Percentiles rank a stretch among this genome's conserved stretches.
Evolutionary conservation across 2,797 vertebrate species (phyloP).

Genomic region (Neopelma chrysocephalum): DNA sequence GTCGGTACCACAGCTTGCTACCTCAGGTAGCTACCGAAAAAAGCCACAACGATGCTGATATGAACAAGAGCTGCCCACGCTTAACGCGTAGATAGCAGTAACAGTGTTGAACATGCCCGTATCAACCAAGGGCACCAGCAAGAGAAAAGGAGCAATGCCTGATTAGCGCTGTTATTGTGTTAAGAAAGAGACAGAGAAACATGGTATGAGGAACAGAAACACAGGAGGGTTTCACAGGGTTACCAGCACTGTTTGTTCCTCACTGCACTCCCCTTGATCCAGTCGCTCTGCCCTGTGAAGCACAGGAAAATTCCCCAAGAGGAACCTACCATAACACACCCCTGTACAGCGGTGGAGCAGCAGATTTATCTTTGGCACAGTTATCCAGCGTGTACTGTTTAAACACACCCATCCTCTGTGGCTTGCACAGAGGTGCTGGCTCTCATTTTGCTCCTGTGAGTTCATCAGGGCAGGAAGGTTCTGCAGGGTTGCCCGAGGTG

Average conservation of each 20-base stretch:
- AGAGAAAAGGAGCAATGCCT: background rate
- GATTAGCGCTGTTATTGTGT: background rate
- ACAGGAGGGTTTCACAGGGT: background rate
- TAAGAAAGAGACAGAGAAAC: background rate
- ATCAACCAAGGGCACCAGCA: background rate
- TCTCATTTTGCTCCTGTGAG: background rate
- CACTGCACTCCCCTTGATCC: background rate
- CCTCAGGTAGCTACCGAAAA: background rate
- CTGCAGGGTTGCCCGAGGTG: rapidly evolving
- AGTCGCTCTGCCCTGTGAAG: background rate
- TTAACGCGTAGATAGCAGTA: background rate
- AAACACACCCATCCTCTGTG: background rate
- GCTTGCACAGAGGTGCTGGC: background rate
- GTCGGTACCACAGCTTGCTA: background rate
- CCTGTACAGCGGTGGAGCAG: background rate
- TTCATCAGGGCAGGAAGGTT: background rate
- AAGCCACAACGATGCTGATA: background rate
- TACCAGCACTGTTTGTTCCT: background rate
- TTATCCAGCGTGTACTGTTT: background rate
- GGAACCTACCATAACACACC: rapidly evolving
- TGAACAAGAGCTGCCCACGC: background rate
- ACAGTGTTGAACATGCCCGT: background rate
- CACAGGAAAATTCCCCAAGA: background rate
- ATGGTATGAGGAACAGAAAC: background rate
- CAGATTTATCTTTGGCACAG: background rate